Conservation (phyloP, 2,797 vertebrate species). For the Sorex maritimensis region DNA sequence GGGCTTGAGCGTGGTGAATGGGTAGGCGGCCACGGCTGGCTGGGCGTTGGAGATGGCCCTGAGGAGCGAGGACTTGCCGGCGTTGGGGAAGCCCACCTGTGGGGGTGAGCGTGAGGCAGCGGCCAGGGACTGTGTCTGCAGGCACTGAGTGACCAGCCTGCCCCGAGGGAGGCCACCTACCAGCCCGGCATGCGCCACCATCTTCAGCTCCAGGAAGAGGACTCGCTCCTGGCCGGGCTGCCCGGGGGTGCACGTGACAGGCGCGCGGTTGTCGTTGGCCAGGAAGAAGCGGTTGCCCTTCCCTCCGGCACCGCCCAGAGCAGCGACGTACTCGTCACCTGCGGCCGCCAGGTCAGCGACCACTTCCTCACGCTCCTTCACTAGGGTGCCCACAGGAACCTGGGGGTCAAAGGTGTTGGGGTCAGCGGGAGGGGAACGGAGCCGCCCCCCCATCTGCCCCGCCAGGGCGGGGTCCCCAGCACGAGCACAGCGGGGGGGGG, state of each 20-base stretch:
- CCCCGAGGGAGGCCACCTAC: constrained; percentile 87
- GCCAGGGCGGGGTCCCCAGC: too few species aligned
- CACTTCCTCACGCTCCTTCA: constrained; percentile 92
- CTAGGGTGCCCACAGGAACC: constrained; percentile 96
- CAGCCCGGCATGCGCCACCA: constrained; percentile 97
- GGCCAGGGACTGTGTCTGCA: neutral
- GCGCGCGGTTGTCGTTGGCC: constrained; percentile 96
- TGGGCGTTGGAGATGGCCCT: constrained; percentile 96
- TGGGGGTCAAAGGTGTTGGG: constrained; percentile 76
- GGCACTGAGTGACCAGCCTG: too few species aligned
- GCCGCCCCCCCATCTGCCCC: too few species aligned
- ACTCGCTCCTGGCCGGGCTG: constrained; percentile 93
- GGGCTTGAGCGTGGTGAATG: constrained; percentile 97
- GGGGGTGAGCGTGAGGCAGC: neutral
- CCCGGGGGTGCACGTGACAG: constrained; percentile 91
- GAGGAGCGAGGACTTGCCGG: constrained; percentile 97
- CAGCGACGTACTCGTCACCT: constrained; percentile 94
- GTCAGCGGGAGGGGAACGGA: neutral
- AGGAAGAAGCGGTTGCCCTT: constrained; percentile 98
- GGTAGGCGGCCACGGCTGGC: constrained; percentile 96
- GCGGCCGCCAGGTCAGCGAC: constrained; percentile 93
- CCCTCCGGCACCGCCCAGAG: constrained; percentile 95
- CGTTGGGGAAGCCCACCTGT: constrained; percentile 98
- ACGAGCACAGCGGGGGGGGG: too few species aligned
- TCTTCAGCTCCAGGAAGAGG: constrained; percentile 96